Conservation (phyloP, 2,113 vertebrate genomes). For the Pelvicachromis taeniatus region DNA sequence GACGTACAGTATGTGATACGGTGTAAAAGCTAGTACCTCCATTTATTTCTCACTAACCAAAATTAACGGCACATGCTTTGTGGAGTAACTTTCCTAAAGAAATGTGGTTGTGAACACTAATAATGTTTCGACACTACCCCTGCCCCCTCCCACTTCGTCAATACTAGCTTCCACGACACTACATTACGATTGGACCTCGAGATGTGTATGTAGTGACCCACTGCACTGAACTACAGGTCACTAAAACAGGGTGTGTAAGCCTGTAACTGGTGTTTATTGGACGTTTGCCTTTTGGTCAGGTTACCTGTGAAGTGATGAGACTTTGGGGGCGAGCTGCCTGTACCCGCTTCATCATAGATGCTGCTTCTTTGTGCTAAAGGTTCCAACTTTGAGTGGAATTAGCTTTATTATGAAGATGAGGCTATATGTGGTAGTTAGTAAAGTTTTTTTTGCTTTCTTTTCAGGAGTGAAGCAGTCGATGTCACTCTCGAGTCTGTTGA, state of each 20-base stretch:
- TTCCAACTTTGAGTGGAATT: neutral
- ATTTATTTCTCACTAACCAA: constrained; percentile 57
- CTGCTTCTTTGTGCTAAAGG: neutral
- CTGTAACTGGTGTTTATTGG: neutral
- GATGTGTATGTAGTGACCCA: neutral
- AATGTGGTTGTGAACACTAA: constrained; percentile 43
- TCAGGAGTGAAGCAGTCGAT: neutral
- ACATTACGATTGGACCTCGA: neutral
- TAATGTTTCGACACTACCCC: constrained; percentile 24
- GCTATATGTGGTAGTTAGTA: neutral
- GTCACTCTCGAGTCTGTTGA: neutral
- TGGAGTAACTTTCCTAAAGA: constrained; percentile 14
- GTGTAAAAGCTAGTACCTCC: constrained; percentile 39
- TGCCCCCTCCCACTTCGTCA: neutral
- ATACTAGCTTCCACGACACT: constrained; percentile 25
- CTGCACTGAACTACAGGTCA: neutral
- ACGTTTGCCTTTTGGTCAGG: neutral
- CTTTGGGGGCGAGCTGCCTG: neutral
- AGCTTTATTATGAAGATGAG: neutral
- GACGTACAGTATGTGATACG: constrained; percentile 18
- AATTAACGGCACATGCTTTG: constrained; percentile 35
- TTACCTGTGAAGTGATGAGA: neutral
- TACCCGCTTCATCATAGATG: neutral
- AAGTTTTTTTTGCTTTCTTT: neutral
- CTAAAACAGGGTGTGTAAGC: neutral